phyloP scores from a whole-genome alignment of 2,113 vertebrate genomes.

The Porphyrio hochstetteri region DNA sequence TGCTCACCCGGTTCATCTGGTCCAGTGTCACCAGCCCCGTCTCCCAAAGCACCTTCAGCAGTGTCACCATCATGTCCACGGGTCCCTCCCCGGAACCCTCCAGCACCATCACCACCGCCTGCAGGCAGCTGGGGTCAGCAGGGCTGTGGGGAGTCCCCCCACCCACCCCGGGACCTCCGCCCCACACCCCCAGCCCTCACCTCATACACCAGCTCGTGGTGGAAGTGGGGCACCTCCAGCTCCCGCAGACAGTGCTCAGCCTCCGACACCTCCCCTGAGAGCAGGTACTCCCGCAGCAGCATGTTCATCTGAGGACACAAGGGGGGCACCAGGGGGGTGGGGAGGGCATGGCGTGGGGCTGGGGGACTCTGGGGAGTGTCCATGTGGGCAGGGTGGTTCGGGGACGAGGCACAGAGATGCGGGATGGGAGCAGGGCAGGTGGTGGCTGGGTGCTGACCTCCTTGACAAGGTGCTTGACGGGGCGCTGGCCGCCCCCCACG shows the following conservation, averaged over 20 bases:
- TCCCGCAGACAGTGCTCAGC: slow-evolving; percentile 84
- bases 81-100: slow-evolving; percentile 81
- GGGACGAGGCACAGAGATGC: neutral
- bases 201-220: slow-evolving; percentile 91
- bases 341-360: too few species aligned
- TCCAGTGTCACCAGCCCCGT: slow-evolving; percentile 87
- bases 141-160: neutral
- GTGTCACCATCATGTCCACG: slow-evolving; percentile 80
- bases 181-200: slow-evolving; percentile 32
- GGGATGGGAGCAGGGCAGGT: neutral
- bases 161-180: too few species aligned
- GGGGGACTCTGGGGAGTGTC: neutral
- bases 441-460: slow-evolving; percentile 63
- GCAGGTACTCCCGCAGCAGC: slow-evolving; percentile 70
- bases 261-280: slow-evolving; percentile 81
- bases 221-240: slow-evolving; percentile 88
- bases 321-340: neutral
- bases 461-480: slow-evolving; percentile 86
- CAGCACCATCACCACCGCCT: slow-evolving; percentile 87
- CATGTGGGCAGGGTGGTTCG: too few species aligned
- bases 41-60: slow-evolving; percentile 85
- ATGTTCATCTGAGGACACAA: slow-evolving; percentile 82
- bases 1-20: slow-evolving; percentile 86
- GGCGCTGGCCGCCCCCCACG: slow-evolving; percentile 85
- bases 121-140: neutral